A percentile compares a stretch with the other conserved stretches of the same genome.
phyloP scores from a whole-genome alignment of 2,113 vertebrate species.

The Sturnus vulgaris region DNA sequence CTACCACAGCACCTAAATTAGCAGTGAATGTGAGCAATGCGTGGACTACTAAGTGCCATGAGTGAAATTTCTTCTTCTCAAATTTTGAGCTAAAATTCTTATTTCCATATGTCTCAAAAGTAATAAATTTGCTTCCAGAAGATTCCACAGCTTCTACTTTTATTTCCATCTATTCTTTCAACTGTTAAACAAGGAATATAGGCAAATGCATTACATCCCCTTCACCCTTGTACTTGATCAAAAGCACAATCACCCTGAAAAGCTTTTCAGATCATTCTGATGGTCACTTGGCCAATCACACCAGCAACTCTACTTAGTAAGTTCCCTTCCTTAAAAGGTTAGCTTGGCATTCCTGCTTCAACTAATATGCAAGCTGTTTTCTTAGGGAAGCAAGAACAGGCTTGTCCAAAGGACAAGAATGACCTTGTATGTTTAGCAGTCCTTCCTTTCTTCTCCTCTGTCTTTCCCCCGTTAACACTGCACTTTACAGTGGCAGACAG shows the following conservation, averaged over 20 bases:
- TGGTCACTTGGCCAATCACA: not conserved
- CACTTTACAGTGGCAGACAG: not conserved
- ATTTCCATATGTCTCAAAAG: not conserved
- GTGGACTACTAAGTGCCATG: fast-evolving
- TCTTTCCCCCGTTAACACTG: not conserved
- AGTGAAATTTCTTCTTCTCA: not conserved
- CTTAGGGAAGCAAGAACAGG: not conserved
- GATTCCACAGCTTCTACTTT: not conserved
- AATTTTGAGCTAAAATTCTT: not conserved
- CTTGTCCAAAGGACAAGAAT: not conserved
- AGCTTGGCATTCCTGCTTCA: not conserved
- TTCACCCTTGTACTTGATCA: not conserved
- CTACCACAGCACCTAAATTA: not conserved
- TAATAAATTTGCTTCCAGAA: not conserved
- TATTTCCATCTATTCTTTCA: not conserved
- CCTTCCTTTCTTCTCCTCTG: not conserved
- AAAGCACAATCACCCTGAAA: not conserved
- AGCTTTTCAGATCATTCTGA: not conserved
- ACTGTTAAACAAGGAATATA: not conserved
- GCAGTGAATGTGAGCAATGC: not conserved
- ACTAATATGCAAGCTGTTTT: not conserved
- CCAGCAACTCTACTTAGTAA: not conserved
- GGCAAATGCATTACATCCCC: not conserved
- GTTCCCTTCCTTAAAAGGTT: not conserved
- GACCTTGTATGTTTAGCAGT: not conserved